Percentiles rank a stretch among this genome's conserved stretches.
phyloP scores from a whole-genome alignment of 2,888 invertebrate genomes.

The Patella caerulea region DNA sequence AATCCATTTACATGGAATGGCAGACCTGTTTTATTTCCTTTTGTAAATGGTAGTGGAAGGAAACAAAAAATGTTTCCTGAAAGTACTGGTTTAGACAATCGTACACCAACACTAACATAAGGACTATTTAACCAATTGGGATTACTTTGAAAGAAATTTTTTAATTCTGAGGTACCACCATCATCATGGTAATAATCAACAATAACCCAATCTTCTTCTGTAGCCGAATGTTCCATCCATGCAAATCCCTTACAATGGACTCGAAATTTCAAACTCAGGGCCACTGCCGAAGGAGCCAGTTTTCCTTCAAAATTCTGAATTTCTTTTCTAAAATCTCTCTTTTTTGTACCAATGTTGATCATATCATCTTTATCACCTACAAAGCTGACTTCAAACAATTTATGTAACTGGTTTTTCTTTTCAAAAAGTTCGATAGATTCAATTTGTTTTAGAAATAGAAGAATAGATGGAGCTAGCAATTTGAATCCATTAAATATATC shows the following conservation, averaged over 20 bases:
- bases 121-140: conserved; percentile 46
- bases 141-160: conserved; percentile 28
- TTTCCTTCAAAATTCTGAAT: conserved; percentile 14
- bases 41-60: conserved; percentile 63
- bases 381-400: conserved; percentile 12
- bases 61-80: conserved; percentile 65
- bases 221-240: background rate
- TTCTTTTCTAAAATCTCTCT: conserved; percentile 8
- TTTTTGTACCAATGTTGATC: conserved; percentile 3
- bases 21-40: conserved; percentile 59
- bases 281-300: conserved; percentile 15
- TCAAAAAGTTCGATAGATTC: conserved; percentile 50
- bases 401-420: background rate
- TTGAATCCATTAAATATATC: conserved; percentile 53
- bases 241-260: background rate
- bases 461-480: conserved; percentile 52
- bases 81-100: conserved; percentile 25
- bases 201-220: conserved; percentile 40
- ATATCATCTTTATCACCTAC: background rate
- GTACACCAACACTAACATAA: conserved; percentile 53
- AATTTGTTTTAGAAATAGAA: conserved; percentile 61
- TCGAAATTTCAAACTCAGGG: background rate
- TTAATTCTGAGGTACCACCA: conserved; percentile 32
- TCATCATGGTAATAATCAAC: conserved; percentile 41
- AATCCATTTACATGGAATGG: conserved; percentile 67